phyloP scores from a whole-genome alignment of 2,797 vertebrate species.

The Tapera naevia region DNA sequence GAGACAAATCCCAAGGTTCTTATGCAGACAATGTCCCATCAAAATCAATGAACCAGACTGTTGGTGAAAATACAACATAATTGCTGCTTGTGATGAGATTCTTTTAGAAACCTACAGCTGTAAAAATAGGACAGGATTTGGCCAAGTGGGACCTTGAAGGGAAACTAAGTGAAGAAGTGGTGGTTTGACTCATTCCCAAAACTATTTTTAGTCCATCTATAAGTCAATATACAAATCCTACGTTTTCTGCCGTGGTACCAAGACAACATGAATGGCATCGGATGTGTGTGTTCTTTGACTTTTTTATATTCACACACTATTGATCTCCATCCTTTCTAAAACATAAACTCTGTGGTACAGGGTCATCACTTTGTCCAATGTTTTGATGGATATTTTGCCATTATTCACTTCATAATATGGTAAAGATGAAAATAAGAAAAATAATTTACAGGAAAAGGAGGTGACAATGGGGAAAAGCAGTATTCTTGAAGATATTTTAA shows the following conservation, averaged over 20 bases:
- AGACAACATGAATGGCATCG: not conserved
- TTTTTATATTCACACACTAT: not conserved
- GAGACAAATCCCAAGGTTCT: constrained; percentile 30
- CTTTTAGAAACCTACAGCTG: not conserved
- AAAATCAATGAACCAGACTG: not conserved
- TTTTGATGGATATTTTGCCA: not conserved
- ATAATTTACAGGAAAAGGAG: not conserved
- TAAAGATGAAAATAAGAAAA: not conserved
- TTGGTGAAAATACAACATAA: not conserved
- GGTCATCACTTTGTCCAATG: not conserved
- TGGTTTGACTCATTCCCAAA: not conserved
- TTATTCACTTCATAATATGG: not conserved
- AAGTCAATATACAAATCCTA: not conserved
- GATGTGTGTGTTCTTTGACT: not conserved
- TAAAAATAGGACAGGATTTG: constrained; percentile 9
- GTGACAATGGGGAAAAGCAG: not conserved
- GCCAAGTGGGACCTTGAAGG: not conserved
- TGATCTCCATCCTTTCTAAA: not conserved
- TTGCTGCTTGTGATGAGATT: not conserved
- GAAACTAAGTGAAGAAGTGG: not conserved
- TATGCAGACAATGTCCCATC: not conserved
- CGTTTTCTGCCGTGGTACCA: not conserved
- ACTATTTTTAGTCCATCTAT: not conserved
- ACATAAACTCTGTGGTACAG: not conserved
- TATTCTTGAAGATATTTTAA: not conserved